phyloP scores from a whole-genome alignment of 2,113 vertebrate species.

The Catagonus wagneri region DNA sequence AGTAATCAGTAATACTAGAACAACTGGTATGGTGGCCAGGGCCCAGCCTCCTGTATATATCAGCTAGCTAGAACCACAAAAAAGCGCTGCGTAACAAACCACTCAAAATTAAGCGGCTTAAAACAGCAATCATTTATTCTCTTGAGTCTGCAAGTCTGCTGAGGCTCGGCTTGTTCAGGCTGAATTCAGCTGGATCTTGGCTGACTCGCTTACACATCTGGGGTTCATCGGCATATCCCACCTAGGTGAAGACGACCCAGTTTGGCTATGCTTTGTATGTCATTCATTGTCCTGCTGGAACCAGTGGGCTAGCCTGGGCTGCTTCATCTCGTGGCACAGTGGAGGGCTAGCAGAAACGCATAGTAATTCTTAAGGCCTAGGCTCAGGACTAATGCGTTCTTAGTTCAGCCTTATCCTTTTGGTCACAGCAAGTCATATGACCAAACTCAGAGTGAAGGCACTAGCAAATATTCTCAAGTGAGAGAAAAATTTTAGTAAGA shows the following conservation, averaged over 20 bases:
- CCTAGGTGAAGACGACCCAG: too few relatives aligned
- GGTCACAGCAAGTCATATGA: neutral
- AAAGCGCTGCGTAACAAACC: neutral
- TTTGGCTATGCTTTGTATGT: neutral
- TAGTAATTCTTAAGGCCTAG: neutral
- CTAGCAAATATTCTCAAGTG: neutral
- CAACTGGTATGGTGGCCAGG: neutral
- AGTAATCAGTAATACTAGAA: neutral
- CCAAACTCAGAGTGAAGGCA: neutral
- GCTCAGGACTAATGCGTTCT: neutral
- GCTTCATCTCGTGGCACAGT: neutral
- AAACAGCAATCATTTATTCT: neutral
- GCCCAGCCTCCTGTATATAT: neutral
- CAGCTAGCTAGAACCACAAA: neutral
- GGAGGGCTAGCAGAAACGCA: neutral
- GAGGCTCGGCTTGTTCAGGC: neutral
- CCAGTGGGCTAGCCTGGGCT: neutral
- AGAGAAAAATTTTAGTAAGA: neutral
- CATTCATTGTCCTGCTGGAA: neutral
- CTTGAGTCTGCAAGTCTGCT: neutral
- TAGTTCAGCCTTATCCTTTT: neutral
- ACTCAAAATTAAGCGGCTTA: neutral
- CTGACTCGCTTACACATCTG: neutral
- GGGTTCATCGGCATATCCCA: neutral
- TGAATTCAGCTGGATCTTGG: neutral